These are phyloP conservation scores for Sapayoa aenigma DNA, from an alignment of 2,113 vertebrate genomes.

Conservation along the genomic window DNA sequence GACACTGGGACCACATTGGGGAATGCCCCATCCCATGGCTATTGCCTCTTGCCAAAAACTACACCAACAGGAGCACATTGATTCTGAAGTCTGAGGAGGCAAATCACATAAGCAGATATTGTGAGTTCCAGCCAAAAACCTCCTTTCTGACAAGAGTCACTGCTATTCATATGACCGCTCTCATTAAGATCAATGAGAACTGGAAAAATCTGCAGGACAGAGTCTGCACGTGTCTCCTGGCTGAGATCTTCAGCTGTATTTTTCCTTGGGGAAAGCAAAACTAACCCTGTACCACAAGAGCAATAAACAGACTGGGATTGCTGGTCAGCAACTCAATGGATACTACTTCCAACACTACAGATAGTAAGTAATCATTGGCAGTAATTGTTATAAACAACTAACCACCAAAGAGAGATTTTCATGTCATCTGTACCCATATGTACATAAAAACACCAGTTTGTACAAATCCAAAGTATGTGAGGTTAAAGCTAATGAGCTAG, in stretches of 20 bases:
- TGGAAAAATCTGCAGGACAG: slow-evolving; percentile 15
- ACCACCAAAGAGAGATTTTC: background rate
- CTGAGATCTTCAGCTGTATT: background rate
- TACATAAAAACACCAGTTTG: background rate
- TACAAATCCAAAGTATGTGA: slow-evolving; percentile 12
- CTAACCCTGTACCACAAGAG: background rate
- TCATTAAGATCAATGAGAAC: background rate
- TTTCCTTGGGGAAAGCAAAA: slow-evolving; percentile 29
- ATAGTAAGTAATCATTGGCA: background rate
- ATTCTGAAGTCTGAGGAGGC: background rate
- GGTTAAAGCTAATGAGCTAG: slow-evolving; percentile 41
- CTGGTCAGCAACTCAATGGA: background rate
- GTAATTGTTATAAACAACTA: background rate
- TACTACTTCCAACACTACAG: background rate
- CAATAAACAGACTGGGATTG: background rate
- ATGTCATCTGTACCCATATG: background rate
- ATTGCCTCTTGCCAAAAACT: background rate
- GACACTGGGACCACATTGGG: background rate
- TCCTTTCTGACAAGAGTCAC: background rate
- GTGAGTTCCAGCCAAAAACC: background rate
- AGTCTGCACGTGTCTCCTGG: background rate
- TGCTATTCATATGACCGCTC: background rate
- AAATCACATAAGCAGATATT: slow-evolving; percentile 5
- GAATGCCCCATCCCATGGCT: background rate
- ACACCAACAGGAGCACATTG: background rate